Percentiles rank a stretch among this genome's conserved stretches.
Conservation (phyloP, 2,888 invertebrate genomes). For the Baccha elongata region DNA sequence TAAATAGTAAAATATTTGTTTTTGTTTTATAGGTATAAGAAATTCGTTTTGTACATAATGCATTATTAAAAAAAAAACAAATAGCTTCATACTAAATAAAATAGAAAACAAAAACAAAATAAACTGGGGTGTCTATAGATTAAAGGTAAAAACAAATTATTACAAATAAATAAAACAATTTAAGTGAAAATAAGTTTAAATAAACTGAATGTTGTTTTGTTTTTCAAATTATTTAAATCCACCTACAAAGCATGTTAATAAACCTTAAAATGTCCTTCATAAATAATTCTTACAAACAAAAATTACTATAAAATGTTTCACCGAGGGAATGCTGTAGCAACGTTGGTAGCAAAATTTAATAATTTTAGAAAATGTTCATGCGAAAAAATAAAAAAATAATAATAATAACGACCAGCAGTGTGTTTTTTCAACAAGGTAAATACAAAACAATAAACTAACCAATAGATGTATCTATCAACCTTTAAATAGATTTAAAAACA, state of each 20-base stretch:
- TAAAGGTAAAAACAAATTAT: constrained; percentile 37
- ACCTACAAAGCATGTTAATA: constrained; percentile 23
- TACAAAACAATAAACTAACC: constrained; percentile 41
- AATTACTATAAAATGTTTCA: constrained; percentile 15
- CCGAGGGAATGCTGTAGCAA: constrained; percentile 48
- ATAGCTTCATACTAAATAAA: constrained; percentile 32
- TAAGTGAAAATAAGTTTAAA: constrained; percentile 35
- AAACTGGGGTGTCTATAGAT: constrained; percentile 52
- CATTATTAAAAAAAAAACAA: constrained; percentile 16
- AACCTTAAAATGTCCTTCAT: constrained; percentile 15
- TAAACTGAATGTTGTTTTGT: constrained; percentile 26
- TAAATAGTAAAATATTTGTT: background rate
- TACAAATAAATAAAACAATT: constrained; percentile 43
- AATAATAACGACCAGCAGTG: constrained; percentile 43
- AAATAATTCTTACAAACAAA: constrained; percentile 12
- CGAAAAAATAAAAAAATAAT: constrained; percentile 2
- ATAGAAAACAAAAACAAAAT: constrained; percentile 14
- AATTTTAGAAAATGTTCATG: constrained; percentile 6
- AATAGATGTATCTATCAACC: constrained; percentile 45
- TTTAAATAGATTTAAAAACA: constrained; percentile 1
- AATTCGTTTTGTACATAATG: constrained; percentile 60
- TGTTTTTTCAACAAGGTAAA: constrained; percentile 65
- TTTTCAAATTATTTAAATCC: background rate
- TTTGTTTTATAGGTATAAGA: constrained; percentile 29
- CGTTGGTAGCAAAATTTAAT: constrained; percentile 22